phyloP scores from a whole-genome alignment of 2,888 invertebrate genomes.

The Amblyteles armatorius region DNA sequence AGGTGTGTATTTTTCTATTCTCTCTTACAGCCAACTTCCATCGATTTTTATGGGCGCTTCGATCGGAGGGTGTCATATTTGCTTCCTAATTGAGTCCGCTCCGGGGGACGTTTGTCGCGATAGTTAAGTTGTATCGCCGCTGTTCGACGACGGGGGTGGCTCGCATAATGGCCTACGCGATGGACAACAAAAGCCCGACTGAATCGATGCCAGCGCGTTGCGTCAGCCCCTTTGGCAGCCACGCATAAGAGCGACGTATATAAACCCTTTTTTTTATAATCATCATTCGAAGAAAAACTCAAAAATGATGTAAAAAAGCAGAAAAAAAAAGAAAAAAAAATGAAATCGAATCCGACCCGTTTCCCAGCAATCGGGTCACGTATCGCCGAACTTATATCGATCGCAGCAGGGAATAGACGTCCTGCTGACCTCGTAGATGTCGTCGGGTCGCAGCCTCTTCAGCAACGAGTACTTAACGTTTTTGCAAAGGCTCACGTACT shows the following conservation, averaged over 20 bases:
- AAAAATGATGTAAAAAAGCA: background rate
- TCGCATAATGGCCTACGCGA: conserved; percentile 60
- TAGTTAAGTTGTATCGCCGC: conserved; percentile 61
- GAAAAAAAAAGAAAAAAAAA: background rate
- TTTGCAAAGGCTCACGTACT: conserved; percentile 75
- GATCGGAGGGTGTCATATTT: conserved; percentile 49
- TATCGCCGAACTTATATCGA: conserved; percentile 32
- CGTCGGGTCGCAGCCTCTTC: conserved; percentile 68
- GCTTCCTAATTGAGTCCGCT: conserved; percentile 68
- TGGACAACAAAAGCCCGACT: conserved; percentile 65
- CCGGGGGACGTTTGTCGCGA: conserved; percentile 59
- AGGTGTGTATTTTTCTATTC: conserved; percentile 6
- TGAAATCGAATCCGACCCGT: conserved; percentile 6
- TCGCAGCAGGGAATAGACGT: conserved; percentile 57
- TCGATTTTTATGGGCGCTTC: conserved; percentile 54
- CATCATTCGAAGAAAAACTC: background rate
- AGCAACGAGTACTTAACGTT: conserved; percentile 72
- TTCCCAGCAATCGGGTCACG: conserved; percentile 8
- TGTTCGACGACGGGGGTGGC: conserved; percentile 60
- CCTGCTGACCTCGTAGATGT: conserved; percentile 67
- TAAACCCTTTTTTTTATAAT: background rate
- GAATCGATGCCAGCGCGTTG: conserved; percentile 51
- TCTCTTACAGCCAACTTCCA: background rate
- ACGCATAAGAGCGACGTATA: background rate
- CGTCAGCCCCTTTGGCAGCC: conserved; percentile 52